Evolutionary conservation across 2,888 invertebrate genomes (phyloP).

Genomic region (Lasioglossum figueresi): DNA sequence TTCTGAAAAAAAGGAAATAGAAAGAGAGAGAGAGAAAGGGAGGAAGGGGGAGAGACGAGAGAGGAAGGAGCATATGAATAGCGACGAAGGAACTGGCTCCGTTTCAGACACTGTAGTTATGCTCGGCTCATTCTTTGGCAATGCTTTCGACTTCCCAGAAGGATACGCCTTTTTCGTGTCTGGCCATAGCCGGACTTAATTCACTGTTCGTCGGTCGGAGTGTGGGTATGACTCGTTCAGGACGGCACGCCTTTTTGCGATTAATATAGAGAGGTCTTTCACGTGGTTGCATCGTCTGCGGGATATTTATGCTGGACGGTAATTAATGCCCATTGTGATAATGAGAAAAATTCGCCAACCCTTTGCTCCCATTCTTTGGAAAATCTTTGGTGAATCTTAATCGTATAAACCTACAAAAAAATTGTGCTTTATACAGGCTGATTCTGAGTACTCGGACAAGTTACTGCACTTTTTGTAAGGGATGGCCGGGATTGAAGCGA

Average conservation of each 20-base stretch:
- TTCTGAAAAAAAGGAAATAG: slow-evolving; percentile 12
- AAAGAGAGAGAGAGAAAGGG: background rate
- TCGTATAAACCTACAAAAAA: background rate
- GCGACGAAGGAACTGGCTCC: slow-evolving; percentile 46
- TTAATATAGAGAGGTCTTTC: slow-evolving; percentile 51
- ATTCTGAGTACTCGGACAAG: no score
- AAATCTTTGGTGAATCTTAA: background rate
- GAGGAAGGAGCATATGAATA: slow-evolving; percentile 38
- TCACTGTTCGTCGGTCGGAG: slow-evolving; percentile 59
- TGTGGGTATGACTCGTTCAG: slow-evolving; percentile 31
- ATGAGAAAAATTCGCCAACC: background rate
- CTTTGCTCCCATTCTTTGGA: background rate
- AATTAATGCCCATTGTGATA: background rate
- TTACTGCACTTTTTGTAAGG: no score
- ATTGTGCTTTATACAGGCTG: background rate
- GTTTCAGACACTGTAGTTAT: slow-evolving; percentile 61
- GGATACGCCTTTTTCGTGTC: slow-evolving; percentile 70
- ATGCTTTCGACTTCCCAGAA: slow-evolving; percentile 57
- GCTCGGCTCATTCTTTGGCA: slow-evolving; percentile 57
- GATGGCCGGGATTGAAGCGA: no score
- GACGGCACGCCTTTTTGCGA: slow-evolving; percentile 60
- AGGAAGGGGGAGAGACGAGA: background rate
- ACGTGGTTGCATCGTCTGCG: slow-evolving; percentile 38
- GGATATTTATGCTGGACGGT: slow-evolving; percentile 7
- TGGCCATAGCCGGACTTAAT: slow-evolving; percentile 62